phyloP scores from a whole-genome alignment of 1,140 invertebrate species.

The Leguminivora glycinivorella region DNA sequence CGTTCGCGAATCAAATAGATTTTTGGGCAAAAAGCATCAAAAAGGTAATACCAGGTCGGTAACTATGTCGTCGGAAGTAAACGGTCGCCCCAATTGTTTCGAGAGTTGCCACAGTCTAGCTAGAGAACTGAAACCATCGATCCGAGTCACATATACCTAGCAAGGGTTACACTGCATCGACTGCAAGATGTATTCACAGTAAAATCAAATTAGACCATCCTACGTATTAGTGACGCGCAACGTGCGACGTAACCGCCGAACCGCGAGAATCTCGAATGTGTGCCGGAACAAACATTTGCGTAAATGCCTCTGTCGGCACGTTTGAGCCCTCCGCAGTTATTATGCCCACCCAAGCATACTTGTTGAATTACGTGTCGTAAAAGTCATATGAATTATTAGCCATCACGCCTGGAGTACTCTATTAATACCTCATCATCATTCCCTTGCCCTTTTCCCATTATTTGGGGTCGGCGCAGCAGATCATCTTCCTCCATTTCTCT shows the following conservation, averaged over 20 bases:
- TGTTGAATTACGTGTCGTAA: constrained; percentile 16
- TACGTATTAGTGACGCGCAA: constrained; percentile 15
- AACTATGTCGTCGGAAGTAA: constrained; percentile 52
- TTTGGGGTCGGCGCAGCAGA: too few relatives aligned
- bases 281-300: constrained; percentile 18
- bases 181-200: constrained; percentile 12
- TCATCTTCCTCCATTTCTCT: too few relatives aligned
- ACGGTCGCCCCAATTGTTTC: constrained; percentile 62
- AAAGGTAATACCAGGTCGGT: constrained; percentile 63
- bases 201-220: constrained; percentile 20
- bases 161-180: not conserved
- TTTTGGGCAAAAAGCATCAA: constrained; percentile 73
- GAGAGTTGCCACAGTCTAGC: constrained; percentile 37
- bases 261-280: constrained; percentile 4
- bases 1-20: constrained; percentile 69
- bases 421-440: too few relatives aligned
- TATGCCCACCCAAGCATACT: constrained; percentile 8
- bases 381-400: not conserved
- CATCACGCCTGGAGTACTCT: not conserved
- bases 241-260: constrained; percentile 14
- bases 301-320: constrained; percentile 8
- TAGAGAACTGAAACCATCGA: constrained; percentile 33
- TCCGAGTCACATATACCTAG: not conserved
- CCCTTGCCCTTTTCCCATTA: too few relatives aligned
- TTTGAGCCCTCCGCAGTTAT: constrained; percentile 14